Percentiles rank a stretch among this genome's conserved stretches.
Conservation (phyloP, 2,113 vertebrate species). For the Deroptyus accipitrinus region DNA sequence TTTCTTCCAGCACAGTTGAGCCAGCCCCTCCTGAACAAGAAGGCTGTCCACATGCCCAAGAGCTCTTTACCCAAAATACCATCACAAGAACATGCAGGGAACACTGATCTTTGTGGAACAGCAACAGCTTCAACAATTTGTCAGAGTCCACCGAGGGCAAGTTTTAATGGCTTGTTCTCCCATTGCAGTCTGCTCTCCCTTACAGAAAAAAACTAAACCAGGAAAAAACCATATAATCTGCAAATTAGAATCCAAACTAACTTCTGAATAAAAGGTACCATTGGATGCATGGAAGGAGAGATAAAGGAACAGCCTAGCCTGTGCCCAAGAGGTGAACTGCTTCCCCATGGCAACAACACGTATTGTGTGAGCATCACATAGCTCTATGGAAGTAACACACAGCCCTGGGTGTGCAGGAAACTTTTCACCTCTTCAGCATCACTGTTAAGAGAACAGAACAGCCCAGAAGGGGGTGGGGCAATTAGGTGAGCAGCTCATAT, state of each 20-base stretch:
- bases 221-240: not conserved
- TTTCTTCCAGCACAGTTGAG: not conserved
- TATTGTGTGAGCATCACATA: not conserved
- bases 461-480: not conserved
- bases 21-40: not conserved
- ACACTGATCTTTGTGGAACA: not conserved
- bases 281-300: not conserved
- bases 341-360: not conserved
- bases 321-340: not conserved
- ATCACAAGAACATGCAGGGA: not conserved
- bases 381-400: not conserved
- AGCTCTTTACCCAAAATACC: not conserved
- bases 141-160: not conserved
- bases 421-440: not conserved
- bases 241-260: not conserved
- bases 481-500: not conserved
- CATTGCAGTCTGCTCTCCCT: not conserved
- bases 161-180: not conserved
- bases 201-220: not conserved
- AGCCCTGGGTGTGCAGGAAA: not conserved
- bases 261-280: not conserved
- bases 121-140: not conserved
- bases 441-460: fast-evolving
- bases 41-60: not conserved
- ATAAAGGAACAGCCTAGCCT: not conserved